Base-by-base conservation (phyloP, 2,113 vertebrate genomes). In the Corapipo altera region DNA sequence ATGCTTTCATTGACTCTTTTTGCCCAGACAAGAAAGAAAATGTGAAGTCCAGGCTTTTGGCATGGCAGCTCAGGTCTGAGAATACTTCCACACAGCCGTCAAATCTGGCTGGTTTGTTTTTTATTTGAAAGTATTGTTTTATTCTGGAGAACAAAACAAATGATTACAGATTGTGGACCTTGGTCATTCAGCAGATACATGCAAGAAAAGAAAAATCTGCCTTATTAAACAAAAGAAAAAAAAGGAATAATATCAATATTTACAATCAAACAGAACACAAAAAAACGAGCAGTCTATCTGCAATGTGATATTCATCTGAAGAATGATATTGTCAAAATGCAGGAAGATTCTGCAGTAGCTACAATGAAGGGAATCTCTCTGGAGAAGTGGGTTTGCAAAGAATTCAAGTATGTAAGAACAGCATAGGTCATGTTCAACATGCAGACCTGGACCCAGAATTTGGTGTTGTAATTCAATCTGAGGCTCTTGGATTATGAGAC, bases 31-130 rank as follows among this genome's bases (percentile, higher is more conserved):
- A 75, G 54, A 92, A 67, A 85, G 62, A 89, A 93, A 96, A 94
- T 88, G 71, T 94, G 89, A 67, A 88, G 28, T 79, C 85, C 93
- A 93, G 81, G 87, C 66, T 95, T 96, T 91, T 93, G 95, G 85
- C 77, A 82, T 70, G 58, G 30, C 32, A 69, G 58, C 20, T 88
- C 35, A 88, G 51, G 74, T 79, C 44, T 70, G n/a, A 88, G 46
- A 82, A 20, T 73, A 82, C 66, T 94, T 89, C 52, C 46, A 73
- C 24, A 70, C 2, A 65, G 22, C 41, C 39, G 66, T 75, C 32
- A 82, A 76, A 76, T 64, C 44, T 64, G 27, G 5, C 14, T 57
- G 37, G 8, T 78, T 91, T 67, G 8, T 0, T 74, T 84, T 74
- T 74, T 17, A 4, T 90, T 80, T 88, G 54, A 82, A 66, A 23